Base-by-base conservation (phyloP, 2,113 vertebrate species). In the Syngnathus typhle region DNA sequence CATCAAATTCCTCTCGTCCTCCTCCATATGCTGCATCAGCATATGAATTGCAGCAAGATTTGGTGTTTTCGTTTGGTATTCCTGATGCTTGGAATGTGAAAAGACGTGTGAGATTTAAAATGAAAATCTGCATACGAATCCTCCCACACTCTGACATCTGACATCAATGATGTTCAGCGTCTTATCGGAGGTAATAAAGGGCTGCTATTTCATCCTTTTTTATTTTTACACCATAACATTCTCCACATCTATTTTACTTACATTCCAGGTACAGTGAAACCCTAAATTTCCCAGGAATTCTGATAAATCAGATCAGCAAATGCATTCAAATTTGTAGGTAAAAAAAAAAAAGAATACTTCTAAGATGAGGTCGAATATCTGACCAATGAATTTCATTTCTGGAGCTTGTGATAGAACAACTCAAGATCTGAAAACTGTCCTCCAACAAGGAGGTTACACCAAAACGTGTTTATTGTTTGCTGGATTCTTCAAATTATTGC, bases 31-130 rank as follows among this genome's bases (percentile, higher is more conserved):
- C 69, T 74, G 59, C 71, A 58, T 67, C 62, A 83, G 76, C 69
- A 79, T 80, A 63, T 74, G 61, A 79, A 85, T 82, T 69, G 76
- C 81, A 66, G 70, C 81, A 73, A 77, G 77, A 80, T 82, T 81
- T 78, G 79, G 83, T 79, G 86, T 74, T 83, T 82, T 58, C 77
- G 63, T 73, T 83, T 58, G 7, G 59, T 69, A 49, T 78, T 52
- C 75, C 74, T 65, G 75, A 77, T 69, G 77, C 73, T 72, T 75
- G 69, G 69, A 71, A 71, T 82, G 65, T 70, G 64, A 74, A 82
- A 82, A 83, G 72, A 79, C 63, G 79, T 68, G 19, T 54, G 66
- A 76, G 69, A 80, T 76, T 80, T 74, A 73, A 78, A 76, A 56
- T 73, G 67, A 77, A 73, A 81, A 80, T 74, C 61, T 60, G 1